Conservation (phyloP, 2,797 vertebrate genomes). For the Brachyrhaphis roseni region DNA sequence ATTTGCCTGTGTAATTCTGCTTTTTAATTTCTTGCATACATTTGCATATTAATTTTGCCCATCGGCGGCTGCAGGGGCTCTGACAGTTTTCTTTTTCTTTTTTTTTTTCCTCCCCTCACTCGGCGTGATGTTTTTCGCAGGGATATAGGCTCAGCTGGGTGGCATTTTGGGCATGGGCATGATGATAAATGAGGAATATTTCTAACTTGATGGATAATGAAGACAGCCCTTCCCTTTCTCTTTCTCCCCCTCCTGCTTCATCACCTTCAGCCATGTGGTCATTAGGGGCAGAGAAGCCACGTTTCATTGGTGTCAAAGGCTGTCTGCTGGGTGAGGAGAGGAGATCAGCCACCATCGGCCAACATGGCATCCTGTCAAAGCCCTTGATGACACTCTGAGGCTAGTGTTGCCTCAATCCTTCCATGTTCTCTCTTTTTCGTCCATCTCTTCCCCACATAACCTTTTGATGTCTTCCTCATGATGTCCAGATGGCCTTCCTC, state of each 20-base stretch:
- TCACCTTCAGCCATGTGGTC: slow-evolving; percentile 77
- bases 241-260: slow-evolving; percentile 7
- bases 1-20: slow-evolving; percentile 99
- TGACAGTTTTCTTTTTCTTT: slow-evolving; percentile 87
- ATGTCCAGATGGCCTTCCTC: background rate
- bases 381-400: slow-evolving; percentile 37
- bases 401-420: slow-evolving; percentile 23
- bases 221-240: slow-evolving; percentile 82
- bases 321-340: slow-evolving; percentile 65
- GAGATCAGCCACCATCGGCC: slow-evolving; percentile 61
- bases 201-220: slow-evolving; percentile 99
- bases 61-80: slow-evolving; percentile 95
- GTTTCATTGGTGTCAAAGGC: slow-evolving; percentile 75
- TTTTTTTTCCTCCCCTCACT: slow-evolving; percentile 37
- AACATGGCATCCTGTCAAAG: slow-evolving; percentile 58
- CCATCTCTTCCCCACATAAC: background rate
- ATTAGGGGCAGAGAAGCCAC: slow-evolving; percentile 78
- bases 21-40: slow-evolving; percentile 99
- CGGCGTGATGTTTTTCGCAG: slow-evolving; percentile 92
- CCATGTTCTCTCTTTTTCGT: background rate
- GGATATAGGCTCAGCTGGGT: slow-evolving; percentile 96
- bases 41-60: slow-evolving; percentile 99
- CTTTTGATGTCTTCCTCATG: background rate
- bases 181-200: slow-evolving; percentile 99
- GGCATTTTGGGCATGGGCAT: slow-evolving; percentile 96